Evolutionary conservation across 1,140 invertebrate species (phyloP), one percentile per base, ranked within the genome.

Genomic region (Achatina immaculata): DNA sequence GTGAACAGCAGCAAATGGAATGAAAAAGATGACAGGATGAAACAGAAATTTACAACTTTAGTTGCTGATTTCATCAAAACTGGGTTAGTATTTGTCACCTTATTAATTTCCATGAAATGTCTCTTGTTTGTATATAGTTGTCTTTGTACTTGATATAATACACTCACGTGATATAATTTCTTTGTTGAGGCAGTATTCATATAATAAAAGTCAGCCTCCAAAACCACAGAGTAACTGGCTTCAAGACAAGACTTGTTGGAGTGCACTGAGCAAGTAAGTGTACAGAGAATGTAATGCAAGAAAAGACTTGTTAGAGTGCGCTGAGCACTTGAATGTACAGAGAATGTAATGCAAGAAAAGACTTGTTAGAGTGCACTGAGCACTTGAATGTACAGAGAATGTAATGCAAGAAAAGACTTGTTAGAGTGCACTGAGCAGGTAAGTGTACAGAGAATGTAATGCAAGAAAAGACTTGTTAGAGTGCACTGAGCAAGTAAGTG

Each of bases 21-120:
- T 43, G n/a, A 73, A 43, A 11, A 43, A 9, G 71, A 73, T 45
- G 71, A 73, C 2, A 48, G n/a, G 14, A 2, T 73, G 43, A 73
- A 36, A 28, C 7, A 51, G 0, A 73, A 73, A 34, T 73, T n/a
- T 21, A 43, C 48, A 3, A 45, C 21, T 1, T n/a, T 73, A 4
- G 28, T 73, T 48, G 71, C 21, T 45, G 71, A 73, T 45, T 73
- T 73, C 34, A 73, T 73, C 7, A 73, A 73, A 6, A 73, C 71
- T 28, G 71, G 71, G 71, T 73, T 69, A 9, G 68, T 40, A 69
- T n/a, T 42, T 68, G 28, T 28, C 62, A 66, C 28, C 11, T 19
- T 9, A 19, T 9, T 66, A 28, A n/a, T 31, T 66, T n/a, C 19
- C 9, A n/a, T 31, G 19, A 66, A 66, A 66, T 14, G 62, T 9